phyloP scores from a whole-genome alignment of 2,888 invertebrate genomes.

The Eilema griseolum region DNA sequence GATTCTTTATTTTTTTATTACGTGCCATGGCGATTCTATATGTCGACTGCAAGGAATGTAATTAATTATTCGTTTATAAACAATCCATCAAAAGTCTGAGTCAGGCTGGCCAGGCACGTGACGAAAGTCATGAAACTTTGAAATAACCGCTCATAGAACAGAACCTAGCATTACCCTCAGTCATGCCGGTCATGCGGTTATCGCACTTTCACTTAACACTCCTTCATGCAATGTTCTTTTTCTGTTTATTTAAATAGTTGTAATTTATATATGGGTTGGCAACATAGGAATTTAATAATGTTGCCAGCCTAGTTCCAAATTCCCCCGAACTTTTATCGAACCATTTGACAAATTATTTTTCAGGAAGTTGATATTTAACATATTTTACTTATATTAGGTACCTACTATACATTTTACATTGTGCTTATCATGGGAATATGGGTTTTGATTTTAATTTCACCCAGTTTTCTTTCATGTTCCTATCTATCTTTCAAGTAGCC shows the following conservation, averaged over 20 bases:
- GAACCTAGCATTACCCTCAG: conserved; percentile 42
- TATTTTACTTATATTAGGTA: too few species aligned
- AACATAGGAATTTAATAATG: conserved; percentile 9
- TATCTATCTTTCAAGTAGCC: too few species aligned
- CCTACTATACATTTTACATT: too few species aligned
- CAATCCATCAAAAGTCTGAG: conserved; percentile 51
- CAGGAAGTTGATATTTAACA: not conserved
- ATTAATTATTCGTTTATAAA: conserved; percentile 55
- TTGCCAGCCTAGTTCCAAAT: not conserved
- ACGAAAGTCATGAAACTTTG: conserved; percentile 57
- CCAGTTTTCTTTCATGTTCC: too few species aligned
- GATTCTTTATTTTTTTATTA: conserved; percentile 42
- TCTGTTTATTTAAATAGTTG: conserved; percentile 49
- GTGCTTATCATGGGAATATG: too few species aligned
- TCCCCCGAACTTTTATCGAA: not conserved
- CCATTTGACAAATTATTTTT: not conserved
- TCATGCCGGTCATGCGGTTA: conserved; percentile 50
- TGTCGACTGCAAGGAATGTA: conserved; percentile 36
- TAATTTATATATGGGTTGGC: conserved; percentile 37
- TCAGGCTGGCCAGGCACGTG: conserved; percentile 50
- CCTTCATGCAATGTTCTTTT: conserved; percentile 57
- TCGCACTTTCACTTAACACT: conserved; percentile 59
- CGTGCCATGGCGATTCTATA: conserved; percentile 45
- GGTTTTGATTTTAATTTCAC: too few species aligned
- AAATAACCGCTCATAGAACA: conserved; percentile 42